phyloP scores from a whole-genome alignment of 2,797 vertebrate genomes.

The Craterocephalus amniculus region DNA sequence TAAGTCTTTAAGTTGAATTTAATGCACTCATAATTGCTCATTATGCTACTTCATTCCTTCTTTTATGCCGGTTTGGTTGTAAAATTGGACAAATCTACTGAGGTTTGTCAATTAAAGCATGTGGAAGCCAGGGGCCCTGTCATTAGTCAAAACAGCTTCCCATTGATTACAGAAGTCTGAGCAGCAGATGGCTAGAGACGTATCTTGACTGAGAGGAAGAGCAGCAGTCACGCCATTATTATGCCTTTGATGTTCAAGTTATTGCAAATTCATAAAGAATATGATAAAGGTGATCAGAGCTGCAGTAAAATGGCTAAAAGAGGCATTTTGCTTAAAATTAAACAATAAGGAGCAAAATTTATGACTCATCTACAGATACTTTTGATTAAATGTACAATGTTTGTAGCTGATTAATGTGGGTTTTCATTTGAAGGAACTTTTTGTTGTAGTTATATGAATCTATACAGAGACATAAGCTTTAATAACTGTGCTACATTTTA shows the following conservation, averaged over 20 bases:
- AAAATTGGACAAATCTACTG: conserved; percentile 16
- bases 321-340: too few relatives aligned
- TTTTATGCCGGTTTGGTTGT: conserved; percentile 13
- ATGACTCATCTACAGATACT: too few relatives aligned
- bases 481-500: background rate
- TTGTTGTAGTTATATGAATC: too few relatives aligned
- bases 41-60: conserved; percentile 17
- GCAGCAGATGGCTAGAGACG: conserved; percentile 12
- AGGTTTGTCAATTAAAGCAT: conserved; percentile 41
- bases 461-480: background rate
- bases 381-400: too few relatives aligned
- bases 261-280: background rate
- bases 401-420: too few relatives aligned
- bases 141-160: conserved; percentile 47
- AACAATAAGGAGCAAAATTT: too few relatives aligned
- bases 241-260: background rate
- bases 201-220: conserved; percentile 19
- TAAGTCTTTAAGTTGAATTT: conserved; percentile 12
- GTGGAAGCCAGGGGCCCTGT: conserved; percentile 3
- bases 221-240: background rate
- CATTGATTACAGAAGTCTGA: conserved; percentile 35
- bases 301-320: too few relatives aligned
- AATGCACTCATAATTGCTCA: conserved; percentile 28
- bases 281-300: background rate
- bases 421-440: too few relatives aligned